A percentile compares a stretch with the other conserved stretches of the same genome.
Evolutionary conservation across 2,888 invertebrate species (phyloP).

Genomic region (Cheiracanthium punctorium): DNA sequence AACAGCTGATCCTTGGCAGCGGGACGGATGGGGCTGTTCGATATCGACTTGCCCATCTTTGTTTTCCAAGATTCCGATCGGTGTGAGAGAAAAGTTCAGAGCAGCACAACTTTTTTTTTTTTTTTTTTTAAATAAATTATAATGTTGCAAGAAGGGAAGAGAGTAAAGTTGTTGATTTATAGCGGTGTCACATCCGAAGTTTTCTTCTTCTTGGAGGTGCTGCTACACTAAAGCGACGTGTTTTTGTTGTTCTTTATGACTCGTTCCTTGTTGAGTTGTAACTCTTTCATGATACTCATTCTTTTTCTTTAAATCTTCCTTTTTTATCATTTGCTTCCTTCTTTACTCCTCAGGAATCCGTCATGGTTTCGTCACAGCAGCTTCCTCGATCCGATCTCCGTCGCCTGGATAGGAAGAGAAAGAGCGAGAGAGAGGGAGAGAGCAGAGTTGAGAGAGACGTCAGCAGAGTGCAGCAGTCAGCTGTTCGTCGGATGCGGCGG

Average conservation of each 20-base stretch:
- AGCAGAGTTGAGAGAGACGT: no score
- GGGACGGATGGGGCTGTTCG: conserved; percentile 33
- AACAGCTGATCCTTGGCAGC: conserved; percentile 24
- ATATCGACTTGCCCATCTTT: conserved; percentile 45
- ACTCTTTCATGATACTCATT: conserved; percentile 46
- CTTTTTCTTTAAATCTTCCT: no score
- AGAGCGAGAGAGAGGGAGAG: neutral
- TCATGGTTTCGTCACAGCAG: neutral
- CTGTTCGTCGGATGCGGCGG: no score
- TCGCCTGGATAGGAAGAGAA: neutral
- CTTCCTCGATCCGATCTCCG: conserved; percentile 9
- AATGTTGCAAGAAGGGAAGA: neutral
- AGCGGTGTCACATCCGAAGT: neutral
- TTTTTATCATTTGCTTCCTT: no score
- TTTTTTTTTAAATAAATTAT: no score
- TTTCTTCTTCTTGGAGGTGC: no score
- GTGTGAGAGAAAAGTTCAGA: neutral
- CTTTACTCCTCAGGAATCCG: neutral
- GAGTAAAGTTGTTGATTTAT: neutral
- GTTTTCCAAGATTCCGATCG: neutral
- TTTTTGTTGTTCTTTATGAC: conserved; percentile 64
- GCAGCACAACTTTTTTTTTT: neutral
- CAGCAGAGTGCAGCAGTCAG: no score
- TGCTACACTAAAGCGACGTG: conserved; percentile 40
- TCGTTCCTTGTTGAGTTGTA: conserved; percentile 50